Percentiles rank a stretch among this genome's conserved stretches.
phyloP scores from a whole-genome alignment of 64 coral and sea anemone species.

The Montipora capricornis region DNA sequence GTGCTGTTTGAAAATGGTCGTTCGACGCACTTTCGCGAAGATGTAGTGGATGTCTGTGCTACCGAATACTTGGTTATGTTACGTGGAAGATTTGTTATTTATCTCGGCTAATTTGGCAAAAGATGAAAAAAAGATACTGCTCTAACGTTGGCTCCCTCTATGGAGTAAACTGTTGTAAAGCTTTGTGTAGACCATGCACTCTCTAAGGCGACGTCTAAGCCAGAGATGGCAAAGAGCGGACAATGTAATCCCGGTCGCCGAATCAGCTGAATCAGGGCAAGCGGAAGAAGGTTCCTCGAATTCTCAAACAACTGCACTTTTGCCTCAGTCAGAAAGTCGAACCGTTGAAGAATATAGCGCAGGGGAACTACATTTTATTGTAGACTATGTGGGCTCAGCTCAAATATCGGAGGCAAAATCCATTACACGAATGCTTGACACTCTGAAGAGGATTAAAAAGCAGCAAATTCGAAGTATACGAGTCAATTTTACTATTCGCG shows the following conservation, averaged over 20 bases:
- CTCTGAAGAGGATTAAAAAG: conserved; percentile 93
- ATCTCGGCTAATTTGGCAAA: conserved; percentile 18
- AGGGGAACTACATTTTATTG: conserved; percentile 89
- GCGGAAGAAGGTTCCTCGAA: neutral
- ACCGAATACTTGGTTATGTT: conserved; percentile 6
- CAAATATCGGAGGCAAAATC: conserved; percentile 93
- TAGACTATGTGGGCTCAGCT: conserved; percentile 93
- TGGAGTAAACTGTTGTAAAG: conserved; percentile 12
- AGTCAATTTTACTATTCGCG: conserved; percentile 89
- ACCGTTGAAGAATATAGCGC: conserved; percentile 73
- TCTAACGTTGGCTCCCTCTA: conserved; percentile 15
- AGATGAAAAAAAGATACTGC: conserved; percentile 6
- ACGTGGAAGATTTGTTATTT: conserved; percentile 32
- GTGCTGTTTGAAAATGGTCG: neutral
- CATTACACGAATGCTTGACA: conserved; percentile 84
- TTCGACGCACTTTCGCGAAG: neutral
- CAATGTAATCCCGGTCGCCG: neutral
- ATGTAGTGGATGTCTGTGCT: neutral
- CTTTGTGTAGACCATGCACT: conserved; percentile 20
- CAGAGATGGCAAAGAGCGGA: conserved; percentile 44
- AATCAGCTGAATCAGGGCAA: neutral
- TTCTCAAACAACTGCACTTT: conserved; percentile 41
- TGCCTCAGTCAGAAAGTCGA: conserved; percentile 56
- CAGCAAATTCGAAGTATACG: conserved; percentile 86
- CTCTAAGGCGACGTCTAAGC: conserved; percentile 47